Conservation (phyloP, 2,113 vertebrate genomes). For the Vulpes ferrilata region DNA sequence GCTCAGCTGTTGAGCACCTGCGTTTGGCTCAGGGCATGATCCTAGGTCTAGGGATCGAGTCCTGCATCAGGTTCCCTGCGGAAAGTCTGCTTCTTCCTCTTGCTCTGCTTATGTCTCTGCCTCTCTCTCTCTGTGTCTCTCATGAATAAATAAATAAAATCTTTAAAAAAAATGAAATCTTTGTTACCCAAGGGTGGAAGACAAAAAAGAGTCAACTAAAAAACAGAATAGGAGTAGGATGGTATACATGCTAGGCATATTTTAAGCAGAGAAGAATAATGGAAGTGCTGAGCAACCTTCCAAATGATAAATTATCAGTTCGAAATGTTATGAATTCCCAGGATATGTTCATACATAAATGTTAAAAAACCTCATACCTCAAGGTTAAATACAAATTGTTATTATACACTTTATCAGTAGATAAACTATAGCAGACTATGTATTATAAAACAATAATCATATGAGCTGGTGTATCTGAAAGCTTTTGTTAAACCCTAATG, state of each 20-base stretch:
- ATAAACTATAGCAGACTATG: conserved; percentile 40
- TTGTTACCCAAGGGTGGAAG: neutral
- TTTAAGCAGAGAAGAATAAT: neutral
- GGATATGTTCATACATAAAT: conserved; percentile 12
- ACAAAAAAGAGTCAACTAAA: conserved; percentile 22
- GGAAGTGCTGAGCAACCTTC: neutral
- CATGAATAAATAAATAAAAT: too few relatives aligned
- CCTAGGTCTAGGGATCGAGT: too few relatives aligned
- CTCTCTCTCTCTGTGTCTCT: too few relatives aligned
- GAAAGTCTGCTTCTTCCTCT: too few relatives aligned
- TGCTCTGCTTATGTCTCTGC: too few relatives aligned
- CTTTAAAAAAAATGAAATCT: neutral
- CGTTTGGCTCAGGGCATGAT: too few relatives aligned
- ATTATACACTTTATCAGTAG: conserved; percentile 62
- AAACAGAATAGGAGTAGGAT: neutral
- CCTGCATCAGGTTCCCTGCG: too few relatives aligned
- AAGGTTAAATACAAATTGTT: conserved; percentile 58
- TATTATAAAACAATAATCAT: conserved; percentile 64
- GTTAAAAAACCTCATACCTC: conserved; percentile 38
- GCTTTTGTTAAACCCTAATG: conserved; percentile 64
- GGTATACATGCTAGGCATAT: neutral
- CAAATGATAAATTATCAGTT: conserved; percentile 44
- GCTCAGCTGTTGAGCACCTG: too few relatives aligned
- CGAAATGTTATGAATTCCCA: conserved; percentile 58
- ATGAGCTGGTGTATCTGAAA: conserved; percentile 43